Evolutionary conservation across 2,797 vertebrate genomes (phyloP), one percentile per base, ranked within the genome.

Genomic region (Syngnathus acus): DNA sequence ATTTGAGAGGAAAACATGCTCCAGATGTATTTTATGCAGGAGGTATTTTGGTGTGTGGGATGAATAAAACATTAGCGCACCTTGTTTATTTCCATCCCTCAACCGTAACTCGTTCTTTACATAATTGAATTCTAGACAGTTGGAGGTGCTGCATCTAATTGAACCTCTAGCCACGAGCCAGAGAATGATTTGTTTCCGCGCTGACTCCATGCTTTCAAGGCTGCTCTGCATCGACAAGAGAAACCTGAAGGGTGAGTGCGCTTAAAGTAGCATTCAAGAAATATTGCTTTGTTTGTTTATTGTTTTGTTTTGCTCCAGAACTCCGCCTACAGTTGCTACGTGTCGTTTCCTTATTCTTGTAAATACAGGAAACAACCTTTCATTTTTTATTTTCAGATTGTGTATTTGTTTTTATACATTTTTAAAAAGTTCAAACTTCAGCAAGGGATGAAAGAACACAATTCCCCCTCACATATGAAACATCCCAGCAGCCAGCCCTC

Each of bases 11-110:
- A 66, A 79, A 79, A 75, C 68, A 42, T 40, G 66, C 73, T 73
- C 79, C 71, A 75, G 68, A 75, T 66, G 40, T 86, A 78, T 79
- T 86, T 82, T 83, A 84, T 84, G 82, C 82, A 78, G 73, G 73
- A 78, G 75, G 80, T 77, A 80, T 86, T 84, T 83, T 73, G 65
- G 71, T 70, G 70, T 72, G 76, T 69, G 77, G 58, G 76, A 87
- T 88, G 86, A 88, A 87, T 88, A 85, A 89, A 88, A 88, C 82
- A 87, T 88, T 68, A 82, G 68, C 70, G 73, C 77, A 80, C 74
- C 79, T 85, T 85, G 84, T 88, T 89, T 85, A 82, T 86, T 83
- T 84, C 84, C 82, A 84, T 85, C 84, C 82, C 72, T 83, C 80
- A 79, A 74, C 82, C 81, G 66, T 83, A 86, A 87, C 87, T 84